Evolutionary conservation across 2,113 vertebrate genomes (phyloP).

Genomic region (Brachyhypopomus gauderio): DNA sequence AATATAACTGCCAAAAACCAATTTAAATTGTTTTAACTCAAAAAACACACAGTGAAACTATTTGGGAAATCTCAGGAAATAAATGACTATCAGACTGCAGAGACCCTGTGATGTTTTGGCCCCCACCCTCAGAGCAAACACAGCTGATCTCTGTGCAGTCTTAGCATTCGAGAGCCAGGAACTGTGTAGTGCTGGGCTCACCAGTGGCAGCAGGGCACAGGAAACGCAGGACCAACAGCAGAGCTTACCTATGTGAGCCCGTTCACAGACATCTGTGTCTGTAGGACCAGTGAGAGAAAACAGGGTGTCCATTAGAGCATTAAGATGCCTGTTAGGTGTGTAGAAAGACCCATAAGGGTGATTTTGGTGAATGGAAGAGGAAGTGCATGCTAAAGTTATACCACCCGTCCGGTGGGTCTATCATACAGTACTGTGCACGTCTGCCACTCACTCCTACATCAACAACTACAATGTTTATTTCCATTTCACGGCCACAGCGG

Average conservation of each 20-base stretch:
- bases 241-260: constrained; percentile 25
- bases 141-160: constrained; percentile 22
- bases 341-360: neutral
- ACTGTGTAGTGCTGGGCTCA: constrained; percentile 35
- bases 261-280: neutral
- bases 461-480: neutral
- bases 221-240: constrained; percentile 34
- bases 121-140: constrained; percentile 12
- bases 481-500: too few relatives aligned
- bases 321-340: neutral
- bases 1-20: neutral
- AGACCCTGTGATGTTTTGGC: constrained; percentile 7
- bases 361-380: neutral
- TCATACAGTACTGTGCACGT: neutral
- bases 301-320: neutral
- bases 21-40: neutral
- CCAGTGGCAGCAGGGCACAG: neutral
- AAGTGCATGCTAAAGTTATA: neutral
- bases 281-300: neutral
- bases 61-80: constrained; percentile 7
- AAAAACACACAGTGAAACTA: neutral
- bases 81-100: constrained; percentile 32
- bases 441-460: neutral
- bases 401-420: neutral
- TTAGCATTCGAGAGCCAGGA: constrained; percentile 2